phyloP scores from a whole-genome alignment of 2,797 vertebrate genomes.

The Erethizon dorsatum region DNA sequence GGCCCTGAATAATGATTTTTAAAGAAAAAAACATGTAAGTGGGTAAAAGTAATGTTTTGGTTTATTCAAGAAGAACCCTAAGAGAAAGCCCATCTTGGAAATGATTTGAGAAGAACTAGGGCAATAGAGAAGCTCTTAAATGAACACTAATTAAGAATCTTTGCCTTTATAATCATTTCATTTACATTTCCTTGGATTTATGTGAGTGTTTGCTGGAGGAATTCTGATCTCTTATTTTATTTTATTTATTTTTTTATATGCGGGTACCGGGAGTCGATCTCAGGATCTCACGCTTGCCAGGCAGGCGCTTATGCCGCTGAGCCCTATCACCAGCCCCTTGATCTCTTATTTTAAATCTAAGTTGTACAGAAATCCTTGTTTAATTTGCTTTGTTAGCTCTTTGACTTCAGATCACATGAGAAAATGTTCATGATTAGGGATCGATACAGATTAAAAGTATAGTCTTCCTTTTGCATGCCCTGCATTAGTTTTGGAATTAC shows the following conservation, averaged over 20 bases:
- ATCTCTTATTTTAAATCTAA: constrained; percentile 6
- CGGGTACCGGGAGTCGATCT: no score
- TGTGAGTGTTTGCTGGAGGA: not conserved
- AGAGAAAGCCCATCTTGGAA: not conserved
- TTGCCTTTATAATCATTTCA: constrained; percentile 7
- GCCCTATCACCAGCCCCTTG: not conserved
- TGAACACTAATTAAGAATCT: constrained; percentile 2
- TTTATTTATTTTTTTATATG: no score
- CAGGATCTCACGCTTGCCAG: no score
- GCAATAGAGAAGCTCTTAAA: not conserved
- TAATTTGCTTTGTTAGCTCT: not conserved
- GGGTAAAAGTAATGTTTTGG: constrained; percentile 9
- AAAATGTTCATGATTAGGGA: not conserved
- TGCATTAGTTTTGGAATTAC: not conserved
- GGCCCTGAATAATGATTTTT: not conserved
- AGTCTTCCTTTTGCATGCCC: not conserved
- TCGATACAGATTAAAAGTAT: not conserved
- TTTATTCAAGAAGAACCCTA: constrained; percentile 28
- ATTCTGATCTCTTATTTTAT: constrained; percentile 8
- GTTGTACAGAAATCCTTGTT: not conserved
- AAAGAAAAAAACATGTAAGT: not conserved
- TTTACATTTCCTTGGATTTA: not conserved
- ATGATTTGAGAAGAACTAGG: constrained; percentile 32
- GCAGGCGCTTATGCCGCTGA: no score
- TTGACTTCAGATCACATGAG: not conserved